Evolutionary conservation across 2,888 invertebrate species (phyloP).

Genomic region (Drosophila limbata): DNA sequence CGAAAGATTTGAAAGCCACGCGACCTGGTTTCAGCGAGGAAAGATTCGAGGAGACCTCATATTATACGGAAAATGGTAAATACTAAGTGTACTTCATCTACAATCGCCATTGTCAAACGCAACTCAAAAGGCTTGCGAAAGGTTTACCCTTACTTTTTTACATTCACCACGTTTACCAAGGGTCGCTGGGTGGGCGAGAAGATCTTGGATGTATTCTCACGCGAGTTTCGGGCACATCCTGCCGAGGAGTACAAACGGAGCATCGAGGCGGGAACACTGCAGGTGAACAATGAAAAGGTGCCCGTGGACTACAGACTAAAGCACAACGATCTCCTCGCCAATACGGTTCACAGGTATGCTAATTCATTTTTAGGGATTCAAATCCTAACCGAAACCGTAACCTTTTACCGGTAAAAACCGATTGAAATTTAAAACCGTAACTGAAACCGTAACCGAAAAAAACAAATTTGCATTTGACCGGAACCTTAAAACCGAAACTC

Average conservation of each 20-base stretch:
- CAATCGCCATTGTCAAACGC: conserved; percentile 32
- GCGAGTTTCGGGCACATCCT: conserved; percentile 96
- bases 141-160: conserved; percentile 98
- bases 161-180: conserved; percentile 97
- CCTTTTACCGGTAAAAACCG: no score
- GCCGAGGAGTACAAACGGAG: conserved; percentile 96
- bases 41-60: conserved; percentile 96
- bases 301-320: conserved; percentile 95
- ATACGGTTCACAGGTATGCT: conserved; percentile 94
- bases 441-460: no score
- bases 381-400: no score
- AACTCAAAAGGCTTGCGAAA: conserved; percentile 90
- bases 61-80: conserved; percentile 97
- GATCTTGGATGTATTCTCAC: conserved; percentile 95
- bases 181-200: conserved; percentile 97
- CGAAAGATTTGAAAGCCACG: conserved; percentile 95
- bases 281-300: conserved; percentile 96
- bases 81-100: conserved; percentile 2
- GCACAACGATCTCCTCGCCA: conserved; percentile 96
- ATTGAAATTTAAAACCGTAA: no score
- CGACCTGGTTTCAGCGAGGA: conserved; percentile 96
- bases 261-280: conserved; percentile 94
- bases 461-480: no score
- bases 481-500: no score
- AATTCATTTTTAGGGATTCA: no score